These are phyloP conservation scores for Phrynosoma blainvillii DNA, from an alignment of 2,113 vertebrate genomes.

Conservation along the genomic window DNA sequence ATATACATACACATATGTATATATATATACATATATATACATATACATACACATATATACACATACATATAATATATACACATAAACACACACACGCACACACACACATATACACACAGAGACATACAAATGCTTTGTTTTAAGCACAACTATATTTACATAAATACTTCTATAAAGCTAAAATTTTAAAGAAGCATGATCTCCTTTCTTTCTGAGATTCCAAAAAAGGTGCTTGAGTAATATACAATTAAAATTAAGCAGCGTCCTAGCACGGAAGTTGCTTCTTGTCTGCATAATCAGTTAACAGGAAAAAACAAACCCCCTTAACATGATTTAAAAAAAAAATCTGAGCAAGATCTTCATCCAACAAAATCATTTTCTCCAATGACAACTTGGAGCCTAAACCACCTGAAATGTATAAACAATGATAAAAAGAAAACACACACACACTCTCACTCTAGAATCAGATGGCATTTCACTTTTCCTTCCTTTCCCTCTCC, in stretches of 20 bases:
- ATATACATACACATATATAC: no score
- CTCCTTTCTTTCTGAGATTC: slow-evolving; percentile 83
- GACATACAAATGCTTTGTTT: slow-evolving; percentile 85
- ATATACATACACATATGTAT: slow-evolving; percentile 79
- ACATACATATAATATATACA: slow-evolving; percentile 69
- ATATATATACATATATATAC: slow-evolving; percentile 69
- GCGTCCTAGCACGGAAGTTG: slow-evolving; percentile 82
- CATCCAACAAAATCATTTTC: slow-evolving; percentile 75
- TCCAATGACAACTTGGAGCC: slow-evolving; percentile 54
- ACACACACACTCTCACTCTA: slow-evolving; percentile 72
- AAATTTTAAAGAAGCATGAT: slow-evolving; percentile 86
- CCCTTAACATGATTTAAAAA: slow-evolving; percentile 73
- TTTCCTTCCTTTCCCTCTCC: slow-evolving; percentile 68
- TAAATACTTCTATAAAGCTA: slow-evolving; percentile 91
- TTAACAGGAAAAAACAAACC: slow-evolving; percentile 76
- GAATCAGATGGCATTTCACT: slow-evolving; percentile 72
- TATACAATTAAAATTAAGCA: slow-evolving; percentile 87
- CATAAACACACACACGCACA: slow-evolving; percentile 80
- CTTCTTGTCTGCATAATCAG: slow-evolving; percentile 85
- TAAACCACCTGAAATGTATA: slow-evolving; percentile 77
- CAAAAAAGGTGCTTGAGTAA: slow-evolving; percentile 92
- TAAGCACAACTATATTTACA: slow-evolving; percentile 92
- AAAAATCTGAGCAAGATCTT: slow-evolving; percentile 79
- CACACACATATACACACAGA: slow-evolving; percentile 83
- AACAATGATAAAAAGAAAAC: slow-evolving; percentile 74